Evolutionary conservation across 1,140 invertebrate genomes (phyloP).

Genomic region (Solenopsis invicta): DNA sequence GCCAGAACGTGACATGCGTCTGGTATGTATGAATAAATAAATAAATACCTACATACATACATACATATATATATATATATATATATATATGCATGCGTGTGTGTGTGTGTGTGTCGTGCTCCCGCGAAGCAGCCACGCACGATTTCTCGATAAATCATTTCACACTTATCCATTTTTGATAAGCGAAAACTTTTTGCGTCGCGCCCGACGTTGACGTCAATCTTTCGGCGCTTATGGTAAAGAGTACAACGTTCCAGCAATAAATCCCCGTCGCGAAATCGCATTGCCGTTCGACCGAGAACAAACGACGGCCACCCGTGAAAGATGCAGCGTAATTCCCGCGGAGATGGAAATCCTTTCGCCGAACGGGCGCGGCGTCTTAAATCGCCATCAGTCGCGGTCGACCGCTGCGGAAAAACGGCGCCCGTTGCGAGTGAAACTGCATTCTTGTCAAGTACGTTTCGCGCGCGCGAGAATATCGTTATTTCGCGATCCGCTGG

Average conservation of each 20-base stretch:
- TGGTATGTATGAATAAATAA: too few relatives aligned
- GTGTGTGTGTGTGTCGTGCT: neutral
- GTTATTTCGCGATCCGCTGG: slow-evolving; percentile 63
- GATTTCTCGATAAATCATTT: slow-evolving; percentile 39
- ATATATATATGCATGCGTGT: too few relatives aligned
- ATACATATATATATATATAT: too few relatives aligned
- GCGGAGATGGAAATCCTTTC: slow-evolving; percentile 74
- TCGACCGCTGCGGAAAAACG: slow-evolving; percentile 78
- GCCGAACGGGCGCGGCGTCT: slow-evolving; percentile 56
- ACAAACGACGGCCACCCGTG: slow-evolving; percentile 31
- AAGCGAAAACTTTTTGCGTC: slow-evolving; percentile 19
- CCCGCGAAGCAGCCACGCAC: neutral
- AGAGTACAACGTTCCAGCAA: slow-evolving; percentile 4
- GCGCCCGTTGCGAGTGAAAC: slow-evolving; percentile 76
- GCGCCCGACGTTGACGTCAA: slow-evolving; percentile 33
- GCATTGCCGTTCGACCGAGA: neutral
- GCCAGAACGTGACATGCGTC: neutral
- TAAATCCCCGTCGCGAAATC: slow-evolving; percentile 30
- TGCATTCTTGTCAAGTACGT: slow-evolving; percentile 82
- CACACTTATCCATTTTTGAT: slow-evolving; percentile 36
- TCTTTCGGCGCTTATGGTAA: slow-evolving; percentile 50
- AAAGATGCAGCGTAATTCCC: slow-evolving; percentile 64
- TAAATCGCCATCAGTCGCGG: slow-evolving; percentile 71
- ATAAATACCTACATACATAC: too few relatives aligned
- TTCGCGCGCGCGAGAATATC: slow-evolving; percentile 67